phyloP scores from a whole-genome alignment of 1,140 invertebrate genomes.

The Stegodyphus dumicola region DNA sequence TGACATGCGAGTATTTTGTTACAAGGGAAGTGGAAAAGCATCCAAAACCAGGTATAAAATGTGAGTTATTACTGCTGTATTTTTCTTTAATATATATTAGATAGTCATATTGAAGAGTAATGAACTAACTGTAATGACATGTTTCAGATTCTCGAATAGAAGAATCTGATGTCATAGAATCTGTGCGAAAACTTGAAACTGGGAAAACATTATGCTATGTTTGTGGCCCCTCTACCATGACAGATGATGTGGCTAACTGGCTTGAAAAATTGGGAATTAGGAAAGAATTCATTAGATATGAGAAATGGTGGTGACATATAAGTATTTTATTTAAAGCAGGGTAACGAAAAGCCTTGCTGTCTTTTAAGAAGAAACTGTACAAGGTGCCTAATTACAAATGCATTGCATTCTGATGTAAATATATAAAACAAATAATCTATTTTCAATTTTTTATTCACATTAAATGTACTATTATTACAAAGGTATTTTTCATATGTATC shows the following conservation, averaged over 20 bases:
- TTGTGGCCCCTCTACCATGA: conserved; percentile 68
- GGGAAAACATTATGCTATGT: conserved; percentile 65
- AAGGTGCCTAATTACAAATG: too few species aligned
- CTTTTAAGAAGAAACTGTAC: too few species aligned
- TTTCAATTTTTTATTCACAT: too few species aligned
- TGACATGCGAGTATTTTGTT: conserved; percentile 56
- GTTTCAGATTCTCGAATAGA: conserved; percentile 64
- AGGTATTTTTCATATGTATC: too few species aligned
- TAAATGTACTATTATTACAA: too few species aligned
- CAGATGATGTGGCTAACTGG: conserved; percentile 64
- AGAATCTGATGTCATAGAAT: conserved; percentile 63
- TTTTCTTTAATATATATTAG: background rate
- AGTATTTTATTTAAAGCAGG: background rate
- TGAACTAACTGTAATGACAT: background rate
- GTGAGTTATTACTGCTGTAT: conserved; percentile 10
- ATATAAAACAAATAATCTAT: too few species aligned
- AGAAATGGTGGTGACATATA: conserved; percentile 67
- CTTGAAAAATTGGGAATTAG: conserved; percentile 62
- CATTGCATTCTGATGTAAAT: too few species aligned
- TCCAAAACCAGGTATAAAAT: conserved; percentile 37
- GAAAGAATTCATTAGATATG: conserved; percentile 65
- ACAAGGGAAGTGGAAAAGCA: conserved; percentile 13
- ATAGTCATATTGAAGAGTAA: background rate
- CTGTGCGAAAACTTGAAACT: conserved; percentile 60
- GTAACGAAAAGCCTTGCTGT: too few species aligned